These are phyloP conservation scores for Spinus pinus DNA, from an alignment of 2,797 vertebrate species.

Conservation along the genomic window DNA sequence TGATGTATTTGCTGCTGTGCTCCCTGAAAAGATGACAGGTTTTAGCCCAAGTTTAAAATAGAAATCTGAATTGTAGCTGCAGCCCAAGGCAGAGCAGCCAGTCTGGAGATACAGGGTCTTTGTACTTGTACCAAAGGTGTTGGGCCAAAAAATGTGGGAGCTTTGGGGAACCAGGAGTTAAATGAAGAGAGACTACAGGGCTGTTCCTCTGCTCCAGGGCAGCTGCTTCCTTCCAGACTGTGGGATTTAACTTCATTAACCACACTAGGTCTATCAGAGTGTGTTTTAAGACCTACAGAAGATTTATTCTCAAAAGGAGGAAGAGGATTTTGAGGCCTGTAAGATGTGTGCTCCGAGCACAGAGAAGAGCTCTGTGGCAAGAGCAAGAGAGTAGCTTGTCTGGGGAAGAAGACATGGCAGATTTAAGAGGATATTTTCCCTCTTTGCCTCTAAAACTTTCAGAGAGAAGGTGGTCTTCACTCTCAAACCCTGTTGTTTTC, in stretches of 20 bases:
- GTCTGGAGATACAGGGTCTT: background rate
- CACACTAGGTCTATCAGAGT: background rate
- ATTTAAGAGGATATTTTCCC: background rate
- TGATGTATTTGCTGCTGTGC: background rate
- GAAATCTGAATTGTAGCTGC: background rate
- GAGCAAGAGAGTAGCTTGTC: background rate
- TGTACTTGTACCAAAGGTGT: background rate
- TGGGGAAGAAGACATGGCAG: background rate
- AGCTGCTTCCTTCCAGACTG: background rate
- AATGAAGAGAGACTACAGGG: background rate
- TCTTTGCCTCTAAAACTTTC: background rate
- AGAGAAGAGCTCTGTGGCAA: background rate
- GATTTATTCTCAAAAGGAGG: background rate
- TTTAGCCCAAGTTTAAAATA: background rate
- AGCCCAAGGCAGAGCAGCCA: background rate
- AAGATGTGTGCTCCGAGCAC: background rate
- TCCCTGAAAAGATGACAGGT: background rate
- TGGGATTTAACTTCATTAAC: background rate
- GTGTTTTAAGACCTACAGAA: background rate
- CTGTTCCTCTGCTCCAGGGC: background rate
- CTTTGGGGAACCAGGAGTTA: background rate
- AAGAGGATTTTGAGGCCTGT: background rate
- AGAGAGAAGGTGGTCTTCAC: background rate
- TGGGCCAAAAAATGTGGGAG: background rate
- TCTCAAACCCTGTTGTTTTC: background rate